Evolutionary conservation across 1,140 invertebrate species (phyloP), one percentile per base, ranked within the genome.

Genomic region (Drosophila bocki): DNA sequence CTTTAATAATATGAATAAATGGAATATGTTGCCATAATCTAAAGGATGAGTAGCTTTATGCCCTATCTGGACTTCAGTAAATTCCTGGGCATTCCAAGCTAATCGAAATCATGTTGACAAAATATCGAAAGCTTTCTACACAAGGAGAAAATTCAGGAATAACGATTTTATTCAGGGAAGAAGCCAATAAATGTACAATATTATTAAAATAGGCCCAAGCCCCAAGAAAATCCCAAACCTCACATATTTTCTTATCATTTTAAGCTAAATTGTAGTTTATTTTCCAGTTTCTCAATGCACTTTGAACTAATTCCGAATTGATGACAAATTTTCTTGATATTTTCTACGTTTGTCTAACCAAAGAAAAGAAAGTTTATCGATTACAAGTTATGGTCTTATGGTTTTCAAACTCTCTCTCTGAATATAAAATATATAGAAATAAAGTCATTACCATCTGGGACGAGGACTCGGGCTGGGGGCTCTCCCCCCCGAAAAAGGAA

Each of bases 401-500:
- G 37, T 59, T 72, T 48, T 35, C 35, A 48, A 35, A 47, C 47
- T 50, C 9, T 17, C 29, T 37, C 33, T 48, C 9, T 48, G 67
- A 57, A 64, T 53, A 50, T 29, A 72, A 22, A 72, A 59, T 51
- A 50, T 62, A 62, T 68, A 64, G 58, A 77, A 65, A 83, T 83
- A 78, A 86, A 86, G 82, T 88, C 85, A 87, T 82, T 64, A 64
- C 60, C 75, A 71, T 61, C 75, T 57, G 64, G 48, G 39, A 32
- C 26, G 39, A 26, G 75, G 17, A 26, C 45, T 33, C 0, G 7
- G n/a, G n/a, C 41, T 39, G 12, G 13, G 3, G 15, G 8, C 22
- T 48, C 15, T 19, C 35, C 29, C 58, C 26, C 33, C 65, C 39
- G 48, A 19, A 76, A 75, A 76, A 78, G 80, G 50, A 88, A 88